phyloP scores from a whole-genome alignment of 1,140 invertebrate species.

The Trinorchestia longiramus region DNA sequence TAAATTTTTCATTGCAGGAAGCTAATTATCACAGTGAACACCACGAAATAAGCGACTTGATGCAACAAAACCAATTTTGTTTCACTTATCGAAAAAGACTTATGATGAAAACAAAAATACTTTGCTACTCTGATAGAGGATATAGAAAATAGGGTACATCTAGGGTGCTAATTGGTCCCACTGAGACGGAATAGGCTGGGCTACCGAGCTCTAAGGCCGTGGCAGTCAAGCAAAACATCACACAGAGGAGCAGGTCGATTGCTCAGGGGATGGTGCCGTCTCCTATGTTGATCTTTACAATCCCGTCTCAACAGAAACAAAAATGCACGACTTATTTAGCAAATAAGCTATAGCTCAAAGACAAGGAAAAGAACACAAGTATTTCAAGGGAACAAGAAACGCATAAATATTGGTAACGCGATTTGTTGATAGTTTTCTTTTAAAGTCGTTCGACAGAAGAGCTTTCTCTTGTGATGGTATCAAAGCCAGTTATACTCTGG shows the following conservation, averaged over 20 bases:
- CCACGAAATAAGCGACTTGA: constrained; percentile 16
- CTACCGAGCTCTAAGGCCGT: neutral
- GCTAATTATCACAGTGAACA: constrained; percentile 45
- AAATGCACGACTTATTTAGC: neutral
- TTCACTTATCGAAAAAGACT: neutral
- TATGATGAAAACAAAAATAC: neutral
- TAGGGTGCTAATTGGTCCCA: constrained; percentile 26
- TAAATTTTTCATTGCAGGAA: constrained; percentile 7
- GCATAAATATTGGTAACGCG: neutral
- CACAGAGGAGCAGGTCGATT: neutral
- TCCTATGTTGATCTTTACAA: neutral
- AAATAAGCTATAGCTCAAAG: neutral
- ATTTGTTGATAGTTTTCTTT: neutral
- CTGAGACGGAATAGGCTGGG: constrained; percentile 26
- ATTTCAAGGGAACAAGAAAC: constrained; percentile 37
- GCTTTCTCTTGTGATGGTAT: constrained; percentile 11
- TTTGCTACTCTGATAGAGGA: constrained; percentile 15
- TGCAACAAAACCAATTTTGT: constrained; percentile 14
- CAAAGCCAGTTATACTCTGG: neutral
- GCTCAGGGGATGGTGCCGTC: constrained; percentile 51
- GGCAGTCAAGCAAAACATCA: neutral
- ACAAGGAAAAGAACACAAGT: constrained; percentile 39
- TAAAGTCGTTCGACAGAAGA: constrained; percentile 3
- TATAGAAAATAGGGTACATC: constrained; percentile 25
- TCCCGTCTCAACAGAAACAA: constrained; percentile 26